phyloP scores from a whole-genome alignment of 2,113 vertebrate genomes.

The Gorsachius goisagi region DNA sequence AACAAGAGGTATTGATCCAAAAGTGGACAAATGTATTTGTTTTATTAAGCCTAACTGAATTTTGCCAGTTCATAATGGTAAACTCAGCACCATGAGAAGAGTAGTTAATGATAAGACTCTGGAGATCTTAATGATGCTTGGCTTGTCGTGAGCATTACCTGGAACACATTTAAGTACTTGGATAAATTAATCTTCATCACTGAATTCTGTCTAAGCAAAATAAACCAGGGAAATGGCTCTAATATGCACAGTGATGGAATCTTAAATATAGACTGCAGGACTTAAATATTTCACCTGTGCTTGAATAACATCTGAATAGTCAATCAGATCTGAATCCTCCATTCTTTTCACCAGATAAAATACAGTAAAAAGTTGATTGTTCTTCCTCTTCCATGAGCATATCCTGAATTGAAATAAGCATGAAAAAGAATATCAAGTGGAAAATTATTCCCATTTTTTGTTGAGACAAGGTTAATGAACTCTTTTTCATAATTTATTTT shows the following conservation, averaged over 20 bases:
- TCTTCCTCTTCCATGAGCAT: not conserved
- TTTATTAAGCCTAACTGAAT: not conserved
- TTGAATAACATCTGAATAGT: not conserved
- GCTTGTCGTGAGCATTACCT: conserved; percentile 25
- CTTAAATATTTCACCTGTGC: not conserved
- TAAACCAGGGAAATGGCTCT: not conserved
- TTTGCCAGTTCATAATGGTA: not conserved
- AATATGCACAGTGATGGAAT: not conserved
- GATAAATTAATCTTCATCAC: conserved; percentile 49
- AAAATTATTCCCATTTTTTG: not conserved
- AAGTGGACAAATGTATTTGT: conserved; percentile 2
- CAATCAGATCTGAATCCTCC: not conserved
- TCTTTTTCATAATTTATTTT: not conserved
- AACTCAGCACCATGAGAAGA: conserved; percentile 2
- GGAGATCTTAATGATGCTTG: conserved; percentile 41
- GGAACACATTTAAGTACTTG: not conserved
- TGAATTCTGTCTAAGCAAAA: conserved; percentile 23
- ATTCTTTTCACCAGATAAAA: not conserved
- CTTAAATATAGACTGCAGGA: not conserved
- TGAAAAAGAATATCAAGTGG: not conserved
- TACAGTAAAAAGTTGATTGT: not conserved
- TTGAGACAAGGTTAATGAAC: not conserved
- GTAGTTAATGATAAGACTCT: conserved; percentile 27
- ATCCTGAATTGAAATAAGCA: not conserved
- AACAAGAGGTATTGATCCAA: conserved; percentile 32